A percentile compares a stretch with the other conserved stretches of the same genome.
Conservation (phyloP, 92 coral and sea anemone genomes). For the Epizoanthus ramosus region DNA sequence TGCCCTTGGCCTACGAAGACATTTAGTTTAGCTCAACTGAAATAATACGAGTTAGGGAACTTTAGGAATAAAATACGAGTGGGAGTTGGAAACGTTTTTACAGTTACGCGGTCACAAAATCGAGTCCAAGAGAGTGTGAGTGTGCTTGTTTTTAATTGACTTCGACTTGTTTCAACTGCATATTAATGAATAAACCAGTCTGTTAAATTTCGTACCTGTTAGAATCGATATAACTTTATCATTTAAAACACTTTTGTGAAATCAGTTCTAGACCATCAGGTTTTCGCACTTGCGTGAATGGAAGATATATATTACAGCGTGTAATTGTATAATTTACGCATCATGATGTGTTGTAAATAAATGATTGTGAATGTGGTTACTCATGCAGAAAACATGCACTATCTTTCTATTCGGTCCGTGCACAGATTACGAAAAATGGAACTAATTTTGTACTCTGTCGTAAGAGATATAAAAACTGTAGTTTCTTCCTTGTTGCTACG, state of each 20-base stretch:
- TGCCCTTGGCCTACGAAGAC: conserved; percentile 3
- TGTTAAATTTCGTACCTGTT: background rate
- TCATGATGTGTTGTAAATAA: background rate
- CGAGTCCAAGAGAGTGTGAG: background rate
- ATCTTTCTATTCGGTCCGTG: background rate
- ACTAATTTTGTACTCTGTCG: background rate
- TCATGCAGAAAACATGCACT: background rate
- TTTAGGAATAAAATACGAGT: too few relatives aligned
- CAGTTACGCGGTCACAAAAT: too few relatives aligned
- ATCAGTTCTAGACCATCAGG: background rate
- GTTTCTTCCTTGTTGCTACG: background rate
- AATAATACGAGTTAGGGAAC: background rate
- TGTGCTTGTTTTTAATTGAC: background rate
- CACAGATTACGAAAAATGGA: too few relatives aligned
- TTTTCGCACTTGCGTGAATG: background rate
- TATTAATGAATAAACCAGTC: background rate
- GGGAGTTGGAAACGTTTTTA: too few relatives aligned
- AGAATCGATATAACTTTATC: background rate
- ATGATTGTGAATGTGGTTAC: background rate
- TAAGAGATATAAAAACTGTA: background rate
- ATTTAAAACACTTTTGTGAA: background rate
- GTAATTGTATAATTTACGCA: background rate
- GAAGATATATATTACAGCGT: background rate
- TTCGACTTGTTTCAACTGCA: background rate
- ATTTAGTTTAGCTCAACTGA: background rate